These are phyloP conservation scores for Somateria mollissima DNA, from an alignment of 2,797 vertebrate genomes.

Conservation along the genomic window DNA sequence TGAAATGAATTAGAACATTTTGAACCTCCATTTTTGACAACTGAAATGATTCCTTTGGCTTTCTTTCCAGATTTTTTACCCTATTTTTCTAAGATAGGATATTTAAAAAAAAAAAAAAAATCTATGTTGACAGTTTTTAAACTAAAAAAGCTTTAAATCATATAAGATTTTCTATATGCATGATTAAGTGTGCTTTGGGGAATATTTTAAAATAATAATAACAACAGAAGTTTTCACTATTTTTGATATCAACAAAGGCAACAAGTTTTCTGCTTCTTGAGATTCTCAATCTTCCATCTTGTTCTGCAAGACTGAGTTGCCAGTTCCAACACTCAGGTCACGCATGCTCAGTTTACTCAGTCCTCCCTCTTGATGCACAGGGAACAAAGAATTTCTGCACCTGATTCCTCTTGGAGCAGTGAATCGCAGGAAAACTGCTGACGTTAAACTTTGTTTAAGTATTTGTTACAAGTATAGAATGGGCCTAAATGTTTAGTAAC, in stretches of 20 bases:
- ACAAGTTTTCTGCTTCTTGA: neutral
- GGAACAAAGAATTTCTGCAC: neutral
- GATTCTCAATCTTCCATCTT: neutral
- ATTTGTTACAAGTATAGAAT: neutral
- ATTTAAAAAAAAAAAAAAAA: neutral
- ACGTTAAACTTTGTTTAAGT: neutral
- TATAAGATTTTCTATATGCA: neutral
- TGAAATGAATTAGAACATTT: neutral
- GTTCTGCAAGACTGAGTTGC: neutral
- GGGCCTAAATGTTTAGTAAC: neutral
- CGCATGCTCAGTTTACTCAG: neutral
- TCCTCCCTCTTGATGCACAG: neutral
- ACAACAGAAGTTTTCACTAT: neutral
- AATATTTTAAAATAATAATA: neutral
- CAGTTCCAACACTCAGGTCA: neutral
- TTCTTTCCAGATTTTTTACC: neutral
- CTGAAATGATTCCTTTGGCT: neutral
- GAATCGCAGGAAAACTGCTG: accelerated
- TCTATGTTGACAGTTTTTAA: neutral
- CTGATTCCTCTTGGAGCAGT: neutral
- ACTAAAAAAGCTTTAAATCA: neutral
- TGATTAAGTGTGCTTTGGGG: neutral
- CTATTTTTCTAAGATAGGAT: neutral
- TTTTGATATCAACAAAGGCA: neutral
- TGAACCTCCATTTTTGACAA: neutral